These are phyloP conservation scores for Agrotis clavis DNA, from an alignment of 2,888 invertebrate species.

Conservation along the genomic window DNA sequence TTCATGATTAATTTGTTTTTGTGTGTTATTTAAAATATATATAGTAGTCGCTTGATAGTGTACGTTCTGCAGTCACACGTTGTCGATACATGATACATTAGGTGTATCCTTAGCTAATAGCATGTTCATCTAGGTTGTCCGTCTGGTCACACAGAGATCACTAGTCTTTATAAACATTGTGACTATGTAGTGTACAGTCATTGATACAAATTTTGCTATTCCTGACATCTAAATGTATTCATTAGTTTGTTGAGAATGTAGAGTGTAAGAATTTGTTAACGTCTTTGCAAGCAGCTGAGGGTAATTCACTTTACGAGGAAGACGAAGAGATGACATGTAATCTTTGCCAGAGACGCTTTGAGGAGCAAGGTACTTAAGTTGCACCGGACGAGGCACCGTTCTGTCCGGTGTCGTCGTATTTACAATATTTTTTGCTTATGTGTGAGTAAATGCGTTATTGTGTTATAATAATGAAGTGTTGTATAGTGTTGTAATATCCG, in stretches of 20 bases:
- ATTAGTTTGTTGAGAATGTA: constrained; percentile 73
- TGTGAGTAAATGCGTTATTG: constrained; percentile 91
- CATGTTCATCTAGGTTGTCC: constrained; percentile 69
- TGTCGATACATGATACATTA: constrained; percentile 56
- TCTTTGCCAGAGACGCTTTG: constrained; percentile 95
- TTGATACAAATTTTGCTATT: constrained; percentile 61
- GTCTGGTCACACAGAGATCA: constrained; percentile 57
- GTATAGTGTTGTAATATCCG: constrained; percentile 71
- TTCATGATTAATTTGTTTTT: constrained; percentile 74
- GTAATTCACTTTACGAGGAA: constrained; percentile 92
- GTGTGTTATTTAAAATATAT: constrained; percentile 66
- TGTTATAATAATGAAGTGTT: constrained; percentile 80
- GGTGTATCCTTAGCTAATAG: constrained; percentile 62
- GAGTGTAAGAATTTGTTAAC: constrained; percentile 89
- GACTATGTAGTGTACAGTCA: constrained; percentile 63
- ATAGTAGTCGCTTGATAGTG: constrained; percentile 77
- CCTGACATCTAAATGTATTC: constrained; percentile 64
- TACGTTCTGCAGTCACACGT: constrained; percentile 67
- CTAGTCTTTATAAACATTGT: constrained; percentile 46
- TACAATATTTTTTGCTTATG: constrained; percentile 88
- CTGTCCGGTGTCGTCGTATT: constrained; percentile 86
- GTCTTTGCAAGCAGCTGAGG: constrained; percentile 93
- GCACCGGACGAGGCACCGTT: constrained; percentile 82
- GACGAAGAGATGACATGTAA: constrained; percentile 93
- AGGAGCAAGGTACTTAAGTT: constrained; percentile 93